Base-by-base conservation (phyloP, 1,140 invertebrate species). In the Drosophila tani region DNA sequence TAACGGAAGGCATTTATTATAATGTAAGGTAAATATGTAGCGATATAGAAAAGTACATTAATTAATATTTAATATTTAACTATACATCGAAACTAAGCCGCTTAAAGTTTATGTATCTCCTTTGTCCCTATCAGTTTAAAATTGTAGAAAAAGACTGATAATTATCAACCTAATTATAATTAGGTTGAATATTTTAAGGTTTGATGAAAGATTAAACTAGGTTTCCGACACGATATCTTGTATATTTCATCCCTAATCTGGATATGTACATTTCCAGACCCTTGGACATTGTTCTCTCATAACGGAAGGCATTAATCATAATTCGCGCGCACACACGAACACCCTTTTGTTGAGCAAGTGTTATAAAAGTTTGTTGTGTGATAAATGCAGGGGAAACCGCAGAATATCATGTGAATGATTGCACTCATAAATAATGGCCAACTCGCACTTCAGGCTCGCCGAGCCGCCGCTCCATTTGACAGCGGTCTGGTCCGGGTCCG, bases 391-490 rank as follows among this genome's bases (percentile, higher is more conserved):
- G 85, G 57, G 64, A 50, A 85, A 88, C 85, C 85, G 81, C 85
- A 90, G 83, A 90, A 88, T 88, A 90, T 88, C 79, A 82, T 90
- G 88, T 88, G 85, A 88, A 85, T 90, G 85, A 88, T 88, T 88
- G 85, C 85, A 73, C 74, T 79, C 85, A 88, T 88, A 88, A 88
- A 88, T 88, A 86, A 90, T 90, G 85, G 77, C 71, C 69, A 68
- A 24, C 60, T 24, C 71, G 19, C 15, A n/a, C 53, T 40, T 56
- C 70, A 38, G 29, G 27, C 24, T 27, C 32, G 32, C 32, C 32
- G 32, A 35, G 32, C 32, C 32, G 32, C 32, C 32, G 32, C 21
- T 40, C 35, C 53, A 40, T 56, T 56, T 40, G 53, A 40, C 53
- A 56, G 53, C 53, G 53, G 60, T 35, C 50, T 24, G 21, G 21